A percentile compares a stretch with the other conserved stretches of the same genome.
These are phyloP conservation scores for Holacanthus passer DNA, from an alignment of 2,113 vertebrate genomes.

Conservation along the genomic window DNA sequence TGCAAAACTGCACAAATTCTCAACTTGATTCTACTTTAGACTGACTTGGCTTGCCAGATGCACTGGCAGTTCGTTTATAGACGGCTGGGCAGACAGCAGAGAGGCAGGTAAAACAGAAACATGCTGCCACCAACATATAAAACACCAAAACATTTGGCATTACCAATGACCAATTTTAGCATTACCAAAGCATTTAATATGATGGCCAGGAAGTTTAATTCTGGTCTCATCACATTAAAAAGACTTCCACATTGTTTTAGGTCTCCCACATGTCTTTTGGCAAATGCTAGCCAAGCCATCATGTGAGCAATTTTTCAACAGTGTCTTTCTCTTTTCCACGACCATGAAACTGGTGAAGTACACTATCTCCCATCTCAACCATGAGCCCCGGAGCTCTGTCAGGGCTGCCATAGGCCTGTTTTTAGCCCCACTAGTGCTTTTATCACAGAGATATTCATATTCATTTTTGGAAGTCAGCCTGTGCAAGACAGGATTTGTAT, in stretches of 20 bases:
- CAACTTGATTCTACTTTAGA: neutral
- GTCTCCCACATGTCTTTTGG: slow-evolving; percentile 11
- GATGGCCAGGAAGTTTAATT: neutral
- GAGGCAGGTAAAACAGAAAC: neutral
- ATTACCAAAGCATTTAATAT: neutral
- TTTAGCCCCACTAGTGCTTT: neutral
- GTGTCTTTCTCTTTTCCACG: neutral
- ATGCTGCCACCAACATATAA: neutral
- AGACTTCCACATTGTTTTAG: slow-evolving; percentile 5
- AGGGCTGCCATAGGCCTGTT: neutral
- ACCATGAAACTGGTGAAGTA: slow-evolving; percentile 5
- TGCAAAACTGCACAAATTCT: neutral
- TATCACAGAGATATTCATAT: neutral
- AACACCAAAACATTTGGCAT: no score
- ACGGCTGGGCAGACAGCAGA: neutral
- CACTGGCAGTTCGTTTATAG: neutral
- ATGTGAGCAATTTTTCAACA: slow-evolving; percentile 25
- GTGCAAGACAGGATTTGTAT: no score
- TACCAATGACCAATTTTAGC: no score
- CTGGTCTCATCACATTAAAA: neutral
- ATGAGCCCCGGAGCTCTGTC: neutral
- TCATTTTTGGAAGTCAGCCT: no score
- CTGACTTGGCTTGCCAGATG: neutral
- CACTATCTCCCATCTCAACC: neutral
- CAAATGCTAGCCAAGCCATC: slow-evolving; percentile 28